phyloP scores from a whole-genome alignment of 2,888 invertebrate species.

The Mantis religiosa region DNA sequence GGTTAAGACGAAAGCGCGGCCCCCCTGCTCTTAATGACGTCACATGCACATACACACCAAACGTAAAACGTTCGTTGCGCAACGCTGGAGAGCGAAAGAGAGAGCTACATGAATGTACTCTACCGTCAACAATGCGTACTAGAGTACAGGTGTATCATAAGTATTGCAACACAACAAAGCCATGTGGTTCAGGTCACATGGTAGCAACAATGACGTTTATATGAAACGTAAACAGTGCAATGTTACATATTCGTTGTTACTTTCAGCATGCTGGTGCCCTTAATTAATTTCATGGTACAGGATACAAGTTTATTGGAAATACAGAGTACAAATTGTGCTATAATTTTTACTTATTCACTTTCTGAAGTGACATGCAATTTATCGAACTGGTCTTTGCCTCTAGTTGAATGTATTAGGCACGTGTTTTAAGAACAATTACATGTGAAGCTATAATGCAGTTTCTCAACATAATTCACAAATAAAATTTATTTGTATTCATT shows the following conservation, averaged over 20 bases:
- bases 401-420: too few relatives aligned
- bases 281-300: too few relatives aligned
- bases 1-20: conserved; percentile 18
- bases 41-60: not conserved
- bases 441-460: too few relatives aligned
- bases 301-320: too few relatives aligned
- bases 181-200: not conserved
- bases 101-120: not conserved
- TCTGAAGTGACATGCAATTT: too few relatives aligned
- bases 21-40: conserved; percentile 11
- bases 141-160: not conserved
- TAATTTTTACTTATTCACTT: too few relatives aligned
- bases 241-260: not conserved
- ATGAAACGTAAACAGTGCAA: not conserved
- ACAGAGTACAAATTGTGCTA: too few relatives aligned
- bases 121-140: conserved; percentile 2
- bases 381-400: too few relatives aligned
- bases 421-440: too few relatives aligned
- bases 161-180: conserved; percentile 7
- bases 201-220: not conserved
- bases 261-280: not conserved
- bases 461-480: too few relatives aligned
- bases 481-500: too few relatives aligned
- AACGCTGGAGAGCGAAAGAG: not conserved
- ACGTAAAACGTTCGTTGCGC: conserved; percentile 3